Evolutionary conservation across 2,113 vertebrate species (phyloP), one percentile per base, ranked within the genome.

Genomic region (Apodemus sylvaticus): DNA sequence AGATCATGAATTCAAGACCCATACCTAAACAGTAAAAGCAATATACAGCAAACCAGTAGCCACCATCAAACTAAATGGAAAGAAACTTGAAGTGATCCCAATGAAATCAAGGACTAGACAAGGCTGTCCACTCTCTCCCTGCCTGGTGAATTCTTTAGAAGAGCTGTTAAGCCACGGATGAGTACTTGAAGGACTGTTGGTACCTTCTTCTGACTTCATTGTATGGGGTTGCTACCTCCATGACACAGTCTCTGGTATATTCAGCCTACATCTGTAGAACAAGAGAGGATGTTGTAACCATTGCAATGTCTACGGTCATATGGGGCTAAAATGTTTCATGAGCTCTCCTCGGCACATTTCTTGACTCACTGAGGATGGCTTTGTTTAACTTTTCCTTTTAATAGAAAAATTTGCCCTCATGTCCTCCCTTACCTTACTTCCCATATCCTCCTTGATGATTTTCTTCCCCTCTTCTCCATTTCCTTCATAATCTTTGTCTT

Each of bases 401-500:
- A 16, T 5, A 12, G 9, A 71, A 16, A 66, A 14, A 10, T 31
- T 29, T 74, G 19, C 48, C 31, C 66, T 58, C 7, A 64, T 31
- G 6, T 68, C 16, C 12, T 42, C 16, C n/a, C 11, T 9, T 77
- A 7, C 31, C 11, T 2, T 20, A 7, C 1, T 9, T 9, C 7
- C 17, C 42, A 36, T 42, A 2, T 31, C 24, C 4, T 8, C 73
- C 24, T 73, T n/a, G 14, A 11, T 66, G 24, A 12, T 20, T 76
- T 42, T 11, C 17, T 7, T 1, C 16, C 1, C 2, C 8, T 55
- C 51, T n/a, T 53, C 31, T 64, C 62, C 2, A 79, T 22, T 66
- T 71, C 53, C 36, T 66, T 71, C n/a, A 53, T 39, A 14, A 36
- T 19, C 39, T 62, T 73, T n/a, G 3, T 53, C 34, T 36, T 17